phyloP scores from a whole-genome alignment of 2,797 vertebrate genomes.

The Poecilia gillii region DNA sequence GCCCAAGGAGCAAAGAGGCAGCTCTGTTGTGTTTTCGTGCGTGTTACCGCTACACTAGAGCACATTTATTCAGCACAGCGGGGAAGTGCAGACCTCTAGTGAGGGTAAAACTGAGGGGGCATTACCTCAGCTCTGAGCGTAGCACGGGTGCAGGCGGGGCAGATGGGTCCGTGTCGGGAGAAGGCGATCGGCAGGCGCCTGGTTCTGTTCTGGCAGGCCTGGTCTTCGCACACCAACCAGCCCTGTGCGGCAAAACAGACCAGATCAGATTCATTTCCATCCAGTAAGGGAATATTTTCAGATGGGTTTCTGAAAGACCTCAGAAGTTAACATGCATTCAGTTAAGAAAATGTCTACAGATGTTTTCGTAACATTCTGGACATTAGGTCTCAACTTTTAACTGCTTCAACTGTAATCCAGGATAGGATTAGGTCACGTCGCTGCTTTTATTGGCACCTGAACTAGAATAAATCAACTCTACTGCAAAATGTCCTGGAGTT shows the following conservation, averaged over 20 bases:
- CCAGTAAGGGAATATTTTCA: not conserved
- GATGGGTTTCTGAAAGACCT: not conserved
- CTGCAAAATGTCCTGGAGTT: not conserved
- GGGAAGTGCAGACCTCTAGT: not conserved
- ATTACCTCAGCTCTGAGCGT: constrained; percentile 90
- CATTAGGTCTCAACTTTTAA: not conserved
- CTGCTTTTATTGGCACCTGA: not conserved
- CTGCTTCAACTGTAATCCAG: not conserved
- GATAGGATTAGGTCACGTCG: not conserved
- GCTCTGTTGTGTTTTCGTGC: not conserved
- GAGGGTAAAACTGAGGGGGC: not conserved
- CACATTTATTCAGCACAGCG: not conserved
- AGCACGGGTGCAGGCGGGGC: constrained; percentile 89
- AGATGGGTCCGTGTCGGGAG: constrained; percentile 90
- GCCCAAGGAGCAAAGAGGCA: not conserved
- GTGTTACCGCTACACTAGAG: not conserved
- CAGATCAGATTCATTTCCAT: not conserved
- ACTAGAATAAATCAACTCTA: not conserved
- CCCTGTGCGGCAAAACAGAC: constrained; percentile 75
- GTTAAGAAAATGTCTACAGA: not conserved
- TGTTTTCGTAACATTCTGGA: not conserved
- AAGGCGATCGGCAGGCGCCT: constrained; percentile 89
- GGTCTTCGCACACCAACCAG: constrained; percentile 95
- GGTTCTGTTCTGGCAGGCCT: constrained; percentile 89
- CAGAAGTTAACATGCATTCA: not conserved